Evolutionary conservation across 2,888 invertebrate genomes (phyloP).

Genomic region (Muschampia plurimacula): DNA sequence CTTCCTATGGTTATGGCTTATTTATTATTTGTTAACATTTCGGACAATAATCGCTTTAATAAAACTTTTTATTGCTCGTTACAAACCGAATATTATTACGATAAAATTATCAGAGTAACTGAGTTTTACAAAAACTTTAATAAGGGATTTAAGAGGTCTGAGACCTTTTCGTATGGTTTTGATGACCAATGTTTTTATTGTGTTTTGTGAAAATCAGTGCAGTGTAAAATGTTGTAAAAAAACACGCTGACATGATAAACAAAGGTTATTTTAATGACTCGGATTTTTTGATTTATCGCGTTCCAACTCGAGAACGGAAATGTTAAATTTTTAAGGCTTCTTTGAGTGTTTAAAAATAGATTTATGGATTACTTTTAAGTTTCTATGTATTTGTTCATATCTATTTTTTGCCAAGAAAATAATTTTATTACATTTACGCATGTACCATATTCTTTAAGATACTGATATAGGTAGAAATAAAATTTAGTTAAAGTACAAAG

Average conservation of each 20-base stretch:
- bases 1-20: conserved; percentile 43
- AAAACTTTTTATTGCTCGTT: conserved; percentile 38
- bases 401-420: background rate
- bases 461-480: too few relatives aligned
- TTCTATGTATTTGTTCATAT: background rate
- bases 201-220: conserved; percentile 20
- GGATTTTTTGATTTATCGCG: conserved; percentile 7
- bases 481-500: too few relatives aligned
- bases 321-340: background rate
- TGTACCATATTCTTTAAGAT: too few relatives aligned
- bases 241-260: conserved; percentile 10
- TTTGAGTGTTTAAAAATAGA: background rate
- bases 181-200: conserved; percentile 16
- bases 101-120: conserved; percentile 33
- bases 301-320: background rate
- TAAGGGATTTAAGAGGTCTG: conserved; percentile 28
- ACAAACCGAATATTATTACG: conserved; percentile 35
- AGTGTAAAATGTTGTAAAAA: conserved; percentile 22
- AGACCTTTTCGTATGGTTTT: conserved; percentile 26
- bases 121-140: conserved; percentile 21
- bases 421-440: background rate
- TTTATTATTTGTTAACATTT: conserved; percentile 41
- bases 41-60: conserved; percentile 38
- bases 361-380: background rate
- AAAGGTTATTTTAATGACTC: background rate